Percentiles rank a stretch among this genome's conserved stretches.
Evolutionary conservation across 2,888 invertebrate species (phyloP).

Genomic region (Desoria tigrina): DNA sequence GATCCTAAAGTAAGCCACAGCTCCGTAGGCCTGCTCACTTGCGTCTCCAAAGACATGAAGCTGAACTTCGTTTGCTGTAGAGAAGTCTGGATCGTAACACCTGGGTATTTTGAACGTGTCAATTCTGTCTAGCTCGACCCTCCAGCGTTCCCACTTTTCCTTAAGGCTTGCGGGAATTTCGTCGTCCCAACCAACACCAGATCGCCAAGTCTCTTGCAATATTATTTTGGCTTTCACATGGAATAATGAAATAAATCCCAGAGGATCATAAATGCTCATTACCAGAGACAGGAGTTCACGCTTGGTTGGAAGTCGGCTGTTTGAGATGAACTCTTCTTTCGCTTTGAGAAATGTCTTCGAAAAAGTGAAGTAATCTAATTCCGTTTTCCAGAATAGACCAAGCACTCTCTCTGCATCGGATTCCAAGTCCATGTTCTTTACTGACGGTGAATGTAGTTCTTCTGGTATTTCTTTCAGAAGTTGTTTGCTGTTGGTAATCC

Average conservation of each 20-base stretch:
- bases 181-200: too few species aligned
- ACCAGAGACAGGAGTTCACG: conserved; percentile 45
- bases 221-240: conserved; percentile 52
- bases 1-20: conserved; percentile 33
- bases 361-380: too few species aligned
- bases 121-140: conserved; percentile 19
- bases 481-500: too few species aligned
- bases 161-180: neutral
- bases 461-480: too few species aligned
- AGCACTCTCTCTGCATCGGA: too few species aligned
- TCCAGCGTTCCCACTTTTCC: conserved; percentile 31
- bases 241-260: conserved; percentile 53
- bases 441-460: too few species aligned
- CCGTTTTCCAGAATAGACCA: too few species aligned
- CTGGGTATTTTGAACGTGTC: too few species aligned
- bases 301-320: too few species aligned
- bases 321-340: too few species aligned
- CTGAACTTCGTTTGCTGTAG: neutral
- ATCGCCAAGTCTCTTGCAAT: conserved; percentile 54
- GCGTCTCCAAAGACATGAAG: conserved; percentile 47
- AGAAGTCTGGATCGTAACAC: conserved; percentile 10
- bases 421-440: too few species aligned
- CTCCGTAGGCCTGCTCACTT: conserved; percentile 33
- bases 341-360: too few species aligned
- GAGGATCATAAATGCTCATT: conserved; percentile 54